A percentile compares a stretch with the other conserved stretches of the same genome.
phyloP scores from a whole-genome alignment of 1,140 invertebrate species.

The Ceratoteleas bidentatus region DNA sequence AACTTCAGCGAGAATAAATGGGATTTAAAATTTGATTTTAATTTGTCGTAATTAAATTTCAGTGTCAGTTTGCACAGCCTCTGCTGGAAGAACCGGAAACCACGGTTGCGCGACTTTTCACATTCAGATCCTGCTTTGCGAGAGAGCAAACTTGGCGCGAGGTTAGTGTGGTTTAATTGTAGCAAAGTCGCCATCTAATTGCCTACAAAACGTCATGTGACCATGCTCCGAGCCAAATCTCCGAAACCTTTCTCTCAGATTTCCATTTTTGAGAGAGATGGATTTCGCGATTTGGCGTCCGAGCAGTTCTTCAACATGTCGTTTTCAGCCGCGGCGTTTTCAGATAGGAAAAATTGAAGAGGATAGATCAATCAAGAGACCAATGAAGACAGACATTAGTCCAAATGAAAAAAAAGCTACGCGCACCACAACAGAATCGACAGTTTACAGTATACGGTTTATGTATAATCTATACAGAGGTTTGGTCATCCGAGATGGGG shows the following conservation, averaged over 20 bases:
- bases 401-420: constrained; percentile 57
- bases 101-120: no score
- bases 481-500: constrained; percentile 8
- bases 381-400: constrained; percentile 63
- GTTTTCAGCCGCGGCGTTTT: constrained; percentile 8
- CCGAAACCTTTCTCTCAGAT: not conserved
- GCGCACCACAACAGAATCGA: constrained; percentile 59
- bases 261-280: not conserved
- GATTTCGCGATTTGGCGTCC: not conserved
- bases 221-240: not conserved
- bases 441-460: constrained; percentile 42
- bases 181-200: not conserved
- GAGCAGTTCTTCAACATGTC: constrained; percentile 8
- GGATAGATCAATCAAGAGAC: constrained; percentile 47
- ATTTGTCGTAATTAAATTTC: no score
- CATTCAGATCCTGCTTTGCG: no score
- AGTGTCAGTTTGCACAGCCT: no score
- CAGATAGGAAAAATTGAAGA: constrained; percentile 54
- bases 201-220: not conserved
- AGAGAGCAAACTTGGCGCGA: not conserved
- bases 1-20: no score
- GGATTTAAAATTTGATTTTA: no score
- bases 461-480: constrained; percentile 53
- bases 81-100: no score
- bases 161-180: not conserved